Evolutionary conservation across 2,797 vertebrate genomes (phyloP), one percentile per base, ranked within the genome.

Genomic region (Clarias fuscus): DNA sequence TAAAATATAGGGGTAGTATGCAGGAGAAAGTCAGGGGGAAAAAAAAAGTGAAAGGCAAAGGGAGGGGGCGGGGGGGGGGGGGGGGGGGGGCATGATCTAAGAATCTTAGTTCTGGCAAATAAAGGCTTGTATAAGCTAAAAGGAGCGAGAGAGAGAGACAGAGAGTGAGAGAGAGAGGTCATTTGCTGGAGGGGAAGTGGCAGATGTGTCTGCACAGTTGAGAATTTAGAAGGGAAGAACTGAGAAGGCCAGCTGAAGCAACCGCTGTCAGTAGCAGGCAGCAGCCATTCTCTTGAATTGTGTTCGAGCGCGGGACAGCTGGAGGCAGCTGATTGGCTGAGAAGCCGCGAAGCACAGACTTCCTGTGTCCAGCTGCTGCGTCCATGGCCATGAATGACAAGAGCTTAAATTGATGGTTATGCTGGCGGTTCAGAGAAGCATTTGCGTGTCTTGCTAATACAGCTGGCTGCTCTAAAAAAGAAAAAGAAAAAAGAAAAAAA

Each of bases 341-440:
- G 94, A 92, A 92, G 93, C 94, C 95, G 93, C 91, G 94, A 94
- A 95, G 95, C 93, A 93, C 92, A 93, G 95, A 95, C 95, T 96
- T 96, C 95, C 96, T 96, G 95, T 94, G 94, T 95, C 96, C 97
- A 98, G 96, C 96, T 97, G 96, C 96, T 96, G 95, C 91, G 94
- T 93, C 95, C 92, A 92, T 94, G 95, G 94, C 94, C 93, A 93
- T 93, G 94, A 96, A 95, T 95, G 95, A 97, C 96, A 97, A 96
- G 95, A 94, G 94, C 94, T 95, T 96, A 95, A 96, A 97, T 96
- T 96, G 96, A 97, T 97, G 94, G 95, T 92, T 95, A 93, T 95
- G 37, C 94, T 95, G 94, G 94, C 94, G 93, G 93, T 95, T 96
- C 94, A 95, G 77, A 79, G 58, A 79, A 24, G 58, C 40, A 20